phyloP scores from a whole-genome alignment of 1,140 invertebrate genomes.

The Brachionus rubens region DNA sequence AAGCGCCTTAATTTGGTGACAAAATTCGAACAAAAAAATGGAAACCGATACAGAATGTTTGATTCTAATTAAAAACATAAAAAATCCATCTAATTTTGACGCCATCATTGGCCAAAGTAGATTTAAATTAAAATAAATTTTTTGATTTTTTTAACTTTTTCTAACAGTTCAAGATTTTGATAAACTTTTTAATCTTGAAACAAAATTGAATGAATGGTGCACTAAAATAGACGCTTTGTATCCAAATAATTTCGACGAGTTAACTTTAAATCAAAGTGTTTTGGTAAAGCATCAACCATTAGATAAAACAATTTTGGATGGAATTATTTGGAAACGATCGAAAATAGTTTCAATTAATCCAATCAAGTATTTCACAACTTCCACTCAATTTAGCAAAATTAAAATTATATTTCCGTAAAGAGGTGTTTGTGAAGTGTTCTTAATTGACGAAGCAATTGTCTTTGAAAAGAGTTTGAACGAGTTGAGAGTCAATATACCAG shows the following conservation, averaged over 20 bases:
- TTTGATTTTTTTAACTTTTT: neutral
- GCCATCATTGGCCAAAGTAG: slow-evolving; percentile 5
- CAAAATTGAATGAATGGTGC: neutral
- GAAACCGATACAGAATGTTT: no score
- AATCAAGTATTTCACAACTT: neutral
- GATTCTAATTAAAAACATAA: neutral
- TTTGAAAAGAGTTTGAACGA: neutral
- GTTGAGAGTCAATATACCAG: neutral
- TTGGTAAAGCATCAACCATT: neutral
- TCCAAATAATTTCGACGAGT: neutral
- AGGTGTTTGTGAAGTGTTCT: neutral
- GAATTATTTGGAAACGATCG: slow-evolving; percentile 17
- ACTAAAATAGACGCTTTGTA: neutral
- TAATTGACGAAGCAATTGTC: neutral
- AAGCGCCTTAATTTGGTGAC: no score
- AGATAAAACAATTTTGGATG: neutral
- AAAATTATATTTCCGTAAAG: neutral
- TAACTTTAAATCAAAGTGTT: neutral
- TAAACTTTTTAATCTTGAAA: slow-evolving; percentile 13
- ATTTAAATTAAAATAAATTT: neutral
- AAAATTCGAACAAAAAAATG: no score
- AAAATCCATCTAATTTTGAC: slow-evolving; percentile 11
- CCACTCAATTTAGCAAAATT: no score
- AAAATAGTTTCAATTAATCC: slow-evolving; percentile 5
- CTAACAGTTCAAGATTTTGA: slow-evolving; percentile 8